Base-by-base conservation (phyloP, 2,113 vertebrate genomes). In the Oncorhynchus masou region DNA sequence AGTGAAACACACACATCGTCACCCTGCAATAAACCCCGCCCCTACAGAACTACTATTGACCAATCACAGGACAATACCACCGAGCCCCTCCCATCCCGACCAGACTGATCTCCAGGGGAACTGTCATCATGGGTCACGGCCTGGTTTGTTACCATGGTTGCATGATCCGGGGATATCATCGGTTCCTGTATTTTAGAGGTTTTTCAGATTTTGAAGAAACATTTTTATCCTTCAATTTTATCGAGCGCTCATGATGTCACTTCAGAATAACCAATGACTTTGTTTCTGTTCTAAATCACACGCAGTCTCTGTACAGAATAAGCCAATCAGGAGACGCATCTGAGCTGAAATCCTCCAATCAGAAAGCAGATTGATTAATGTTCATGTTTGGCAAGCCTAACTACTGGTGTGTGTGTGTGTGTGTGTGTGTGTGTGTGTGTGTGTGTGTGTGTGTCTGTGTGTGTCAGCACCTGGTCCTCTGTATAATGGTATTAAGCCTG, bases 181-280 rank as follows among this genome's bases (percentile, higher is more conserved):
- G 9, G 6, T n/a, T 64, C n/a, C n/a, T 49, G 78, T 79, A 87
- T 87, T 89, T 90, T 83, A 86, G 85, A 84, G 0, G 9, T 70
- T 79, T 90, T 91, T 86, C 86, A 84, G 54, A 83, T 91, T 91
- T 91, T 92, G 85, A 88, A 91, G 86, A 88, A 89, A 80, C 86
- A 87, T 91, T 91, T 92, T 88, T 91, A 92, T 81, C 81, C 83
- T 85, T 90, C 74, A 68, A 83, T 91, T 91, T 90, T 84, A 90
- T 90, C 85, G 84, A 92, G 86, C 90, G n/a, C n/a, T n/a, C 89
- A 91, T 89, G 90, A 92, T 90, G 84, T 91, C 91, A 89, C 90
- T 86, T 87, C 79, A 76, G 85, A 92, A 90, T 76, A 74, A 77
- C 84, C 81, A 79, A 70, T 49, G 1, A 83, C 57, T 76, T 73